These are phyloP conservation scores for Ornithorhynchus anatinus DNA, from an alignment of 2,113 vertebrate species.

Conservation along the genomic window DNA sequence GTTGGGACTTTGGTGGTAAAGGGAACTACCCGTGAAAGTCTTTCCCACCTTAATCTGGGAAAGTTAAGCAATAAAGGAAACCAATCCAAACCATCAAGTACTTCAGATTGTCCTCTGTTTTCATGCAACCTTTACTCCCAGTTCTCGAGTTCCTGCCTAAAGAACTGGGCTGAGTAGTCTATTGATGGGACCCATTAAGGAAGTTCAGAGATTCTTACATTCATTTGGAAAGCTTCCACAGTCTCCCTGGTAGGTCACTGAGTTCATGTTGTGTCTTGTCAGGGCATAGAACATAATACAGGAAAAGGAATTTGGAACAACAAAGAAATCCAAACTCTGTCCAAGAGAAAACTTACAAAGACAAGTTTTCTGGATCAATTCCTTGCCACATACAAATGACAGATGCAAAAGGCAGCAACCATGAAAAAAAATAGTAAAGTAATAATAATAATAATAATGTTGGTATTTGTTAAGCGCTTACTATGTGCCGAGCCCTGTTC, in stretches of 20 bases:
- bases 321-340: conserved; percentile 12
- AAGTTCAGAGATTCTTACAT: no score
- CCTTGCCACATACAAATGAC: conserved; percentile 31
- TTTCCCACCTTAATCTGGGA: no score
- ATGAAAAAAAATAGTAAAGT: no score
- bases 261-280: neutral
- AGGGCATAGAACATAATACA: neutral
- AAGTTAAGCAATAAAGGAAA: neutral
- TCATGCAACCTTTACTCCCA: neutral
- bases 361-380: neutral
- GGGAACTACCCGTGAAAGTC: no score
- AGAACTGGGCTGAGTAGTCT: no score
- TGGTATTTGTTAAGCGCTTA: no score
- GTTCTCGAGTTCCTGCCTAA: accelerated
- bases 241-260: no score
- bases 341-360: neutral
- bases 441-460: no score
- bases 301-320: neutral
- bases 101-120: neutral
- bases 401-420: neutral
- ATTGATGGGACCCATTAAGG: no score
- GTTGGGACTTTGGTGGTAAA: no score
- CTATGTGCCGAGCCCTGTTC: no score
- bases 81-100: neutral
- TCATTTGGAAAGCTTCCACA: no score